These are phyloP conservation scores for Drosophila biarmipes DNA, from an alignment of 1,140 invertebrate species.

Conservation along the genomic window DNA sequence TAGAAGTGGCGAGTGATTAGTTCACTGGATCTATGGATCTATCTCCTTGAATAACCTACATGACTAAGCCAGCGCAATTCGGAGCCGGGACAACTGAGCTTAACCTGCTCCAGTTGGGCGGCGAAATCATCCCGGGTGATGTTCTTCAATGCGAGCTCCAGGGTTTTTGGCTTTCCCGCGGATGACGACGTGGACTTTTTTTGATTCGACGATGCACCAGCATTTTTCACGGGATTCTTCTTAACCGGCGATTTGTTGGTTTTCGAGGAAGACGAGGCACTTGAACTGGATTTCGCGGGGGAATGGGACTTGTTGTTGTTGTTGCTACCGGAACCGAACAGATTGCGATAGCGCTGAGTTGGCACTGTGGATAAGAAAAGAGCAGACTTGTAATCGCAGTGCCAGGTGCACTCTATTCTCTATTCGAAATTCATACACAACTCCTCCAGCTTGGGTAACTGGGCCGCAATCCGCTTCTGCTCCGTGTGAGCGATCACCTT, in stretches of 20 bases:
- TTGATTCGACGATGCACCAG: background rate
- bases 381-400: constrained; percentile 11
- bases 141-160: constrained; percentile 87
- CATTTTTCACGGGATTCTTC: constrained; percentile 31
- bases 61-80: constrained; percentile 75
- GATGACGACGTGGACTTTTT: constrained; percentile 44
- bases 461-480: constrained; percentile 86
- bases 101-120: constrained; percentile 66
- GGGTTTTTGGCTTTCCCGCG: constrained; percentile 86
- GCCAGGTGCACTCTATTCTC: constrained; percentile 4
- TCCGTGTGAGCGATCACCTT: constrained; percentile 82
- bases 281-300: constrained; percentile 74
- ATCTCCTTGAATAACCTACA: constrained; percentile 27
- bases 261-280: constrained; percentile 41
- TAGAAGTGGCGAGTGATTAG: background rate
- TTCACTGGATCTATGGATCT: too few relatives aligned
- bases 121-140: constrained; percentile 70
- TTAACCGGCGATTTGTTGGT: constrained; percentile 85
- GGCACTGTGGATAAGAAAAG: constrained; percentile 58
- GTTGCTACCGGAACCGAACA: constrained; percentile 60
- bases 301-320: constrained; percentile 84
- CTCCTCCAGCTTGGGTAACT: constrained; percentile 88
- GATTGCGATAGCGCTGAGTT: constrained; percentile 60
- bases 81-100: constrained; percentile 64
- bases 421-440: constrained; percentile 85